Base-by-base conservation (phyloP, 2,888 invertebrate species). In the Venusia cambrica region DNA sequence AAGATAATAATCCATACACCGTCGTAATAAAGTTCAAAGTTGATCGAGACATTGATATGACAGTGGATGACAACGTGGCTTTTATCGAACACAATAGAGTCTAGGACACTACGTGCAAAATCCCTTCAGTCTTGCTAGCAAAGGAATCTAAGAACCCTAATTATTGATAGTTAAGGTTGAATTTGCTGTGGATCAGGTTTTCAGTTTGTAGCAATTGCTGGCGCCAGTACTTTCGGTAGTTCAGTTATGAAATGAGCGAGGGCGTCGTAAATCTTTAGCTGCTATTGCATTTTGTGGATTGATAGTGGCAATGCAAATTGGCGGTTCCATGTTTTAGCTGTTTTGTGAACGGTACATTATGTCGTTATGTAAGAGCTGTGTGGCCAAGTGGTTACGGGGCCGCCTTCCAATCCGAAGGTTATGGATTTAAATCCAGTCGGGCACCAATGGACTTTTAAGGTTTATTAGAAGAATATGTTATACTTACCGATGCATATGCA, bases 41-140 rank as follows among this genome's bases (percentile, higher is more conserved):
- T 24, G 43, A 36, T 30, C 24, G 20, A 24, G 11, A 34, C 21
- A 16, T 20, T 11, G 28, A 29, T 48, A 47, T 31, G 20, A 12
- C 2, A 32, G 21, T 26, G 29, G 49, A 43, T 45, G 51, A 47
- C 45, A 47, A 42, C 35, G 33, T 39, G 16, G 24, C 34, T 30
- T 26, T 37, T 29, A 27, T 43, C 44, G 45, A 61, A 73, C 62
- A 77, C 76, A 76, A 74, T 74, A 62, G 66, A 58, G 60, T 64
- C 58, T 60, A 67, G 68, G 62, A 65, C 60, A 66, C 62, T 61
- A 62, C 51, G 46, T 47, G 49, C 50, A 41, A 48, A 53, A 49
- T 49, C 54, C 48, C 50, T 59, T 35, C 45, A 45, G 51, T n/a
- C n/a, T n/a, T n/a, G n/a, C n/a, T n/a, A 47, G 60, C 51, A 52